These are phyloP conservation scores for Caiman crocodilus DNA, from an alignment of 2,797 vertebrate species.

Conservation along the genomic window DNA sequence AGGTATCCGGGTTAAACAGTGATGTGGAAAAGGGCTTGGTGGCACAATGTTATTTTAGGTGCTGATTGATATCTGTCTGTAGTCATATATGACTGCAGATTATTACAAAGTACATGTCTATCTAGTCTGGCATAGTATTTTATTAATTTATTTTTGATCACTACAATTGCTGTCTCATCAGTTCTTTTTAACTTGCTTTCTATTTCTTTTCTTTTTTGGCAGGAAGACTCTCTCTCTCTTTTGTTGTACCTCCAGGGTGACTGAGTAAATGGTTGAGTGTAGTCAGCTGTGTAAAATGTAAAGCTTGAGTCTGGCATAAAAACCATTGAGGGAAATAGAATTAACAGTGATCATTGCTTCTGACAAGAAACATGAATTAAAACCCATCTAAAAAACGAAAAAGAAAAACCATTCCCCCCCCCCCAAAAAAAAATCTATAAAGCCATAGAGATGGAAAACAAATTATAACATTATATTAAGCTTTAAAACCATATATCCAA, in stretches of 20 bases:
- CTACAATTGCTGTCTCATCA: not conserved
- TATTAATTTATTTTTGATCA: not conserved
- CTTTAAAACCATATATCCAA: not conserved
- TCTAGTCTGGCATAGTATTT: not conserved
- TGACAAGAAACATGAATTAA: fast-evolving
- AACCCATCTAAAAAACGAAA: not conserved
- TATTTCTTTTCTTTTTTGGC: not conserved
- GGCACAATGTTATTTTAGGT: no score
- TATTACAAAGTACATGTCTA: not conserved
- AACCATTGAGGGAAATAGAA: not conserved
- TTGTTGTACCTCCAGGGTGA: not conserved
- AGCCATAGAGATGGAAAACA: not conserved
- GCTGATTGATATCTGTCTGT: not conserved
- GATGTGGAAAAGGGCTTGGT: no score
- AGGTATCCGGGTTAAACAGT: no score
- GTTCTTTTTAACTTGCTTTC: not conserved
- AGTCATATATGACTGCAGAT: not conserved
- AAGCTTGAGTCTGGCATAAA: not conserved
- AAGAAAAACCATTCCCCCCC: not conserved
- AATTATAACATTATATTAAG: not conserved
- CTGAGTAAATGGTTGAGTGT: not conserved
- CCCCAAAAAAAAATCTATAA: not conserved
- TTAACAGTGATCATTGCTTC: not conserved
- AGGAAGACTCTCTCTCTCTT: not conserved
- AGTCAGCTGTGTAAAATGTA: not conserved